Base-by-base conservation (phyloP, 2,888 invertebrate genomes). In the Ypsolopha scabrella region DNA sequence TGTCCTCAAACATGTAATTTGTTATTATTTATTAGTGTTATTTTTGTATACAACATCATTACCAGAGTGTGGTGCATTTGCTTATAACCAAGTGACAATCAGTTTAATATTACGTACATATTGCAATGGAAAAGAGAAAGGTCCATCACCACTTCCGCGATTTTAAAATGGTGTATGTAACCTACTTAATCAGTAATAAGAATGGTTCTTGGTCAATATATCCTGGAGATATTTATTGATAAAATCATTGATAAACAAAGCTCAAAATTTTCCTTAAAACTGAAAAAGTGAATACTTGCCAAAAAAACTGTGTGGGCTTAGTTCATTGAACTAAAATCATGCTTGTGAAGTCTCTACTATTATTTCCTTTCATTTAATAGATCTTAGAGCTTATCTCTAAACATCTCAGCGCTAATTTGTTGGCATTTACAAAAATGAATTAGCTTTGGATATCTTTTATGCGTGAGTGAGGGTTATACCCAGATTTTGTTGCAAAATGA, bases 1-100 rank as follows among this genome's bases (percentile, higher is more conserved):
- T 72, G 71, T 61, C 71, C 66, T 65, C 62, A 62, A 63, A 59
- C 55, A 57, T 58, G 2, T 54, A 48, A 63, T 67, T 11, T 63
- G 60, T 62, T 67, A 59, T 57, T 64, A 57, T 54, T 58, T n/a
- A n/a, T n/a, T 48, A 43, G 38, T 51, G 51, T 36, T 55, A 54
- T 54, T 57, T 50, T 48, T 55, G 52, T 52, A 50, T 52, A 41
- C 53, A 47, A 50, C n/a, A 6, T 39, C 6, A 6, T 7, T 2
- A 24, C 8, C 8, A 36, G 7, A 6, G 1, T n/a, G 6, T 14
- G 1, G 11, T 8, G 11, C 9, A 7, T 35, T 14, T 7, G 14
- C 11, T 11, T 10, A 2, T 6, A 7, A 13, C 14, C 2, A 11
- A 35, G 7, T 13, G 38, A 9, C 6, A 14, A 2, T 6, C 41